Evolutionary conservation across 2,797 vertebrate genomes (phyloP), one percentile per base, ranked within the genome.

Genomic region (Leuciscus waleckii): DNA sequence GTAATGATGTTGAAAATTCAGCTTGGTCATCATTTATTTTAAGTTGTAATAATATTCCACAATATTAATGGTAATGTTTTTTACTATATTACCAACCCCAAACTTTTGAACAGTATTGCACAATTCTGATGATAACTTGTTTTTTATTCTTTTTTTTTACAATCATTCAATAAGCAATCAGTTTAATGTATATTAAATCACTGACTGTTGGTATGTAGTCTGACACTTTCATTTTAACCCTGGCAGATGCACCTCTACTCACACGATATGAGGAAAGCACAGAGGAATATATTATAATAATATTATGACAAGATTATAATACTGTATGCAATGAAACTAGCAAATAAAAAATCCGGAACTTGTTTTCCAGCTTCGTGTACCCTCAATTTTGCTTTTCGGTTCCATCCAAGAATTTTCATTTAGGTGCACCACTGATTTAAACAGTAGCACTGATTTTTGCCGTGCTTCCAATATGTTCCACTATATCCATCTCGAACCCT

Each of bases 11-110:
- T 58, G 56, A 58, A 58, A 58, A 58, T 23, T 7, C 19, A 21
- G 19, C 7, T 56, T 56, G 23, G 54, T n/a, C 54, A 56, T 23
- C 54, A 56, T 29, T 29, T 29, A 29, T 56, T 56, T 23, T 68
- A 70, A 41, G 14, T 71, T 26, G 5, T 70, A 17, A 41, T 16
- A 14, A 71, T 71, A 71, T 71, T 71, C 41, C 69, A 43, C 14
- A 26, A 26, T 71, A 46, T 46, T 71, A 69, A 23, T 13, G n/a
- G 26, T 71, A 69, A 39, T n/a, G 14, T 71, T 71, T 71, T 71
- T 71, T 4, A 71, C n/a, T 46, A 26, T 26, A 46, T 26, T 8
- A 17, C 26, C 41, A 17, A 73, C 69, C n/a, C n/a, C 3, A 46
- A 17, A 29, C 26, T 17, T 46, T 8, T 46, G 1, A 43, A 41